Base-by-base conservation (phyloP, 2,888 invertebrate genomes). In the Eulithis prunata region DNA sequence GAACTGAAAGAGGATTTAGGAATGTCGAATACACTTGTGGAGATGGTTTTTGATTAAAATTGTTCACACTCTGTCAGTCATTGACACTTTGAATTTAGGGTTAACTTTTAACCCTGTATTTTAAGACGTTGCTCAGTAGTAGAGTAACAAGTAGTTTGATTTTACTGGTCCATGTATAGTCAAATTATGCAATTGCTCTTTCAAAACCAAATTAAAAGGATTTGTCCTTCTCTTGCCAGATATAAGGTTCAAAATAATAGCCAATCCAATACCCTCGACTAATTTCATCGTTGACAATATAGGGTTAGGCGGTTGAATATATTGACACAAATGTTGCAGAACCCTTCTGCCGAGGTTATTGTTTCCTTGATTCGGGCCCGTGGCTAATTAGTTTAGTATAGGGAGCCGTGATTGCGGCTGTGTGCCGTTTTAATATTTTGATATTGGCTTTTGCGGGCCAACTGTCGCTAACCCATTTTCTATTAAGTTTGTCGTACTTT, bases 341-440 rank as follows among this genome's bases (percentile, higher is more conserved):
- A 84, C 86, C 90, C 90, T 88, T 88, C 86, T 87, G 85, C 87
- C 87, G 88, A 83, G 84, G 87, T 90, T 91, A 91, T 90, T 90
- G 90, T 91, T 90, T 89, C 87, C 88, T 84, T 87, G 86, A 87
- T 87, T 88, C 82, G 63, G 79, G 83, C 78, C 85, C 77, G 79
- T 78, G 75, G 82, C 84, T 89, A 89, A 89, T 90, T 89, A 86
- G 87, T 90, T 89, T 88, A 87, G 84, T 81, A 77, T 76, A 41
- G 76, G 72, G 70, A 73, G 76, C 14, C 54, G 38, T 85, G 85
- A 84, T 84, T 84, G 83, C 78, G 80, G 78, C 66, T 63, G 66
- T 62, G 68, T 55, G 70, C 68, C 66, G 67, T 73, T 77, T 70
- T 71, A 70, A 71, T 73, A 70, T 72, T 71, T 73, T 69, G 70